Conservation (phyloP, 2,888 invertebrate species). For the Malthinus flaveolus region DNA sequence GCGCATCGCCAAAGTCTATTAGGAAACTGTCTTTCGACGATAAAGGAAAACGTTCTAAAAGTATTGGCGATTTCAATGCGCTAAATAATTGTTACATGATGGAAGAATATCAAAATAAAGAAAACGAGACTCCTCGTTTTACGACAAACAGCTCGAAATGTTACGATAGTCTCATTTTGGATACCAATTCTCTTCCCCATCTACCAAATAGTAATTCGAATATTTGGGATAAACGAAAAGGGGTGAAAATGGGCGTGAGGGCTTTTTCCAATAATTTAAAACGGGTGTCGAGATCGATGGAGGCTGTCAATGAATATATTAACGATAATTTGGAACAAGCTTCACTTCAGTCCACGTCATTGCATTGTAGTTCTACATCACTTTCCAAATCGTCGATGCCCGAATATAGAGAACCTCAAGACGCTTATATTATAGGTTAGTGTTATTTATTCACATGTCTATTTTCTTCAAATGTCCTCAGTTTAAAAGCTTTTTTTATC, state of each 20-base stretch:
- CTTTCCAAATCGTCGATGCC: constrained; percentile 43
- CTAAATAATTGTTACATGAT: constrained; percentile 46
- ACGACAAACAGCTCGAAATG: constrained; percentile 8
- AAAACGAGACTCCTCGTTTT: constrained; percentile 65
- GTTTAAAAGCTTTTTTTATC: too few relatives aligned
- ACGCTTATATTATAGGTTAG: constrained; percentile 61
- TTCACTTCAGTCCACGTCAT: constrained; percentile 50
- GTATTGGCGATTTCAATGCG: constrained; percentile 58
- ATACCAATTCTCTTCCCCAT: constrained; percentile 48
- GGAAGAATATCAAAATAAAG: constrained; percentile 68
- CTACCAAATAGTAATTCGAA: constrained; percentile 36
- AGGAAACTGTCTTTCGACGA: constrained; percentile 26
- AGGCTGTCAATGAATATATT: constrained; percentile 46
- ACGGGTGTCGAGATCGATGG: constrained; percentile 51
- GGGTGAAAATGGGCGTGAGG: constrained; percentile 76
- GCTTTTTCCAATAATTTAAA: constrained; percentile 56
- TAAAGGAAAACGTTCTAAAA: constrained; percentile 53
- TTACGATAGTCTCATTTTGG: constrained; percentile 42
- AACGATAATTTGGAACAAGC: constrained; percentile 50
- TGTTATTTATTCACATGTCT: neutral
- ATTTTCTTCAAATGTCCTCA: neutral
- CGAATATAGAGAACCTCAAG: constrained; percentile 52
- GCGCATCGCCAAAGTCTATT: constrained; percentile 41
- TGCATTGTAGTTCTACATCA: constrained; percentile 50
- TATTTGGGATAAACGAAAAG: constrained; percentile 56